phyloP scores from a whole-genome alignment of 1,140 invertebrate genomes.

The Drosophila paulistorum region DNA sequence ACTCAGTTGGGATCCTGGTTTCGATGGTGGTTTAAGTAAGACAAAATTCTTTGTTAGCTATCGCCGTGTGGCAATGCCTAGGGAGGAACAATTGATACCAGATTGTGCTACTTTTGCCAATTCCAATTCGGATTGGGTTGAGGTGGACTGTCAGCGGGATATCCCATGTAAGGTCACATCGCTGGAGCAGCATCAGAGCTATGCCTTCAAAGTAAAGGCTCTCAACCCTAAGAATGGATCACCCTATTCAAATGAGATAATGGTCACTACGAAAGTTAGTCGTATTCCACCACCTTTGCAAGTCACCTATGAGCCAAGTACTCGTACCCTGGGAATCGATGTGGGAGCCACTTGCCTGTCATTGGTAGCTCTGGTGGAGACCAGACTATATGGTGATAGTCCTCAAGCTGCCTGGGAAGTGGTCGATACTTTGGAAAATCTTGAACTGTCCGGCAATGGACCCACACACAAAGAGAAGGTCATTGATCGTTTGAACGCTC shows the following conservation, averaged over 20 bases:
- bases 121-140: conserved; percentile 88
- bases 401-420: conserved; percentile 87
- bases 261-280: conserved; percentile 91
- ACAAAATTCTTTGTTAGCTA: conserved; percentile 94
- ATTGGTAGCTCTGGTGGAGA: conserved; percentile 89
- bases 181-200: conserved; percentile 92
- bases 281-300: conserved; percentile 91
- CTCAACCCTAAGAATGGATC: conserved; percentile 93
- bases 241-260: conserved; percentile 92
- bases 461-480: conserved; percentile 88
- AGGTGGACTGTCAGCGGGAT: conserved; percentile 91
- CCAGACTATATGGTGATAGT: conserved; percentile 85
- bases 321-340: conserved; percentile 89
- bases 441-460: conserved; percentile 87
- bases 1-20: conserved; percentile 92
- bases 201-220: conserved; percentile 93
- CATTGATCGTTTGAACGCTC: conserved; percentile 85
- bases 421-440: conserved; percentile 86
- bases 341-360: conserved; percentile 90
- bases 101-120: conserved; percentile 86
- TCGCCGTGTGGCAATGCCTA: conserved; percentile 85
- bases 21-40: conserved; percentile 93
- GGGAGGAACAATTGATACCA: conserved; percentile 85
- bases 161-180: conserved; percentile 94
- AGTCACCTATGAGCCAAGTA: conserved; percentile 91